These are phyloP conservation scores for Drosophila maculinotata DNA, from an alignment of 2,888 invertebrate species.

Conservation along the genomic window DNA sequence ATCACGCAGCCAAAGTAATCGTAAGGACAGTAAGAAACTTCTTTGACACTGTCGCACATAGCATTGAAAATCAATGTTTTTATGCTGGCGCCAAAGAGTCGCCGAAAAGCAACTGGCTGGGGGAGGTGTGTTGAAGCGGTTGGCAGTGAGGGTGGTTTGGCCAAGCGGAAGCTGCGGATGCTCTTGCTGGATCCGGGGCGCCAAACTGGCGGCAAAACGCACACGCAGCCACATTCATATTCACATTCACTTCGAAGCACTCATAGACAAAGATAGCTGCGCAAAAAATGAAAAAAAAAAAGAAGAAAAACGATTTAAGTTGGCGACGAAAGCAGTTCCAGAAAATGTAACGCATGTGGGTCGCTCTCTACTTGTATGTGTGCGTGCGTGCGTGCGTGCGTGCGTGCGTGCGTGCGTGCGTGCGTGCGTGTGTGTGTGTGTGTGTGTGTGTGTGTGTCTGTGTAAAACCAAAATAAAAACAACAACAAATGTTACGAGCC, in stretches of 20 bases:
- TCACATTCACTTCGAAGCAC: constrained; percentile 19
- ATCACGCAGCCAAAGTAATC: too few relatives aligned
- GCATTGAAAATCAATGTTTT: constrained; percentile 71
- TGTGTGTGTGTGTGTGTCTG: constrained; percentile 21
- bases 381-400: not conserved
- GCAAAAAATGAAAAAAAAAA: too few relatives aligned
- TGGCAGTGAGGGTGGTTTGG: constrained; percentile 11
- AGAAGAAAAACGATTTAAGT: constrained; percentile 47
- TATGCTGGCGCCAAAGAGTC: constrained; percentile 76
- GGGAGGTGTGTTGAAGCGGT: not conserved
- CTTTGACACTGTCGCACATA: constrained; percentile 5
- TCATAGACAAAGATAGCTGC: constrained; percentile 50
- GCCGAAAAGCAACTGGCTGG: constrained; percentile 53
- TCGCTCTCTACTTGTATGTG: constrained; percentile 26
- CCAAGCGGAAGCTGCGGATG: constrained; percentile 45
- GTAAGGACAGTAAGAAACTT: too few relatives aligned
- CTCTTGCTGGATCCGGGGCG: constrained; percentile 64
- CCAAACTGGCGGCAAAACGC: constrained; percentile 58
- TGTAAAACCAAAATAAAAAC: constrained; percentile 36
- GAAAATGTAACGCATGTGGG: constrained; percentile 45
- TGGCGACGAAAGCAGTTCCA: constrained; percentile 47
- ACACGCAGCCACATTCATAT: constrained; percentile 34
- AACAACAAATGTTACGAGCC: constrained; percentile 30
- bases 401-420: too few relatives aligned
- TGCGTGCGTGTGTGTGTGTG: not conserved